Conservation (phyloP, 2,888 invertebrate species). For the Danaus chrysippus region DNA sequence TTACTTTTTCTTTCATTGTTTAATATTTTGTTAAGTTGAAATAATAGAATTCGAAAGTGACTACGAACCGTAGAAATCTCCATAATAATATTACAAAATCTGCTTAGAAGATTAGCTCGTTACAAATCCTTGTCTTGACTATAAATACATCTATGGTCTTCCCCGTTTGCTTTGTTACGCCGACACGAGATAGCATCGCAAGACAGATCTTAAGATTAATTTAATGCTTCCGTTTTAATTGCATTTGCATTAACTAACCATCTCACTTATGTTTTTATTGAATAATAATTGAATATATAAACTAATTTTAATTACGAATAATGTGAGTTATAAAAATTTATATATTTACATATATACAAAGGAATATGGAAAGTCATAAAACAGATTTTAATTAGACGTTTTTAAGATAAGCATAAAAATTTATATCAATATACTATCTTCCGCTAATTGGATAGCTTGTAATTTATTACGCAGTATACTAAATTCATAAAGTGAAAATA, state of each 20-base stretch:
- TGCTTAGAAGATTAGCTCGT: slow-evolving; percentile 5
- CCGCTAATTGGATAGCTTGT: no score
- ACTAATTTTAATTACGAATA: no score
- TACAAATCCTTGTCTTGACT: slow-evolving; percentile 13
- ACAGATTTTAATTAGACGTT: no score
- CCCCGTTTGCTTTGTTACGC: slow-evolving; percentile 46
- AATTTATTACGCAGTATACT: no score
- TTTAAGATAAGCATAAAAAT: no score
- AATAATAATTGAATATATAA: not conserved
- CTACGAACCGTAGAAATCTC: slow-evolving; percentile 2
- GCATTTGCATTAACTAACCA: slow-evolving; percentile 25
- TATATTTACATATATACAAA: no score
- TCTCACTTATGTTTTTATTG: not conserved
- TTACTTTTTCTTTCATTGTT: no score
- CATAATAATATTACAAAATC: slow-evolving; percentile 8
- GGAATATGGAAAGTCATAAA: no score
- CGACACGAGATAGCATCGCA: slow-evolving; percentile 42
- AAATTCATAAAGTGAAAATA: no score
- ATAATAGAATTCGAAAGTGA: not conserved
- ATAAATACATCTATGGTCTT: slow-evolving; percentile 31
- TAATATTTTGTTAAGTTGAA: not conserved
- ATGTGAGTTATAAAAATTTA: no score
- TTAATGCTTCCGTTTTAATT: slow-evolving; percentile 39
- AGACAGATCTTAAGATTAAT: slow-evolving; percentile 47
- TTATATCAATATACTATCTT: no score